These are phyloP conservation scores for Augochlora pura DNA, from an alignment of 1,140 invertebrate species.

Conservation along the genomic window DNA sequence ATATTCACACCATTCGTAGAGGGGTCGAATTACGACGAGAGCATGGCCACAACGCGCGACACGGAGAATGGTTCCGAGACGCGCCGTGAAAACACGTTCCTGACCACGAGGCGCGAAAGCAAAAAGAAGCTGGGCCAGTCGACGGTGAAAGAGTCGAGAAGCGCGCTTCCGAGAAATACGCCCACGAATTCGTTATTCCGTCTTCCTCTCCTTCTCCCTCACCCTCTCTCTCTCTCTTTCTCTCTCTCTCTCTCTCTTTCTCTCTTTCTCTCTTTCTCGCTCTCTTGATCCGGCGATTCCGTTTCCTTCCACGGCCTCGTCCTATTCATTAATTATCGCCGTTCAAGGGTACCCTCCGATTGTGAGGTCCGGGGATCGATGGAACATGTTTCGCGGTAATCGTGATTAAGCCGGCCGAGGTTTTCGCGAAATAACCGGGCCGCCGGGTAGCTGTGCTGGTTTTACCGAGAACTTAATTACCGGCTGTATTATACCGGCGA, in stretches of 20 bases:
- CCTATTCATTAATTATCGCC: conserved; percentile 49
- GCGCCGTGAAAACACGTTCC: conserved; percentile 54
- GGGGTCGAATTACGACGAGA: conserved; percentile 73
- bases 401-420: conserved; percentile 30
- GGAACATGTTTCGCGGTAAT: conserved; percentile 37
- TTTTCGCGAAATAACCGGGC: conserved; percentile 37
- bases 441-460: conserved; percentile 18
- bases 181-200: conserved; percentile 40
- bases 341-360: conserved; percentile 32
- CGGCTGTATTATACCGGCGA: conserved; percentile 34
- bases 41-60: conserved; percentile 63
- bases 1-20: conserved; percentile 76
- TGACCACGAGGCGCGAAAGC: conserved; percentile 68
- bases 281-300: neutral
- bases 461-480: conserved; percentile 41
- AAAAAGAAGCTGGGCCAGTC: conserved; percentile 25
- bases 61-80: conserved; percentile 63
- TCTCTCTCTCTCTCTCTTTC: neutral
- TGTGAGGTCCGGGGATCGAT: conserved; percentile 36
- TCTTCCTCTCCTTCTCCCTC: neutral
- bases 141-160: conserved; percentile 43
- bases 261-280: neutral
- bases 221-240: neutral
- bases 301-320: conserved; percentile 12
- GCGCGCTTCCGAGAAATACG: conserved; percentile 46